Percentiles rank a stretch among this genome's conserved stretches.
These are phyloP conservation scores for Latheticus oryzae DNA, from an alignment of 2,888 invertebrate genomes.

Conservation along the genomic window DNA sequence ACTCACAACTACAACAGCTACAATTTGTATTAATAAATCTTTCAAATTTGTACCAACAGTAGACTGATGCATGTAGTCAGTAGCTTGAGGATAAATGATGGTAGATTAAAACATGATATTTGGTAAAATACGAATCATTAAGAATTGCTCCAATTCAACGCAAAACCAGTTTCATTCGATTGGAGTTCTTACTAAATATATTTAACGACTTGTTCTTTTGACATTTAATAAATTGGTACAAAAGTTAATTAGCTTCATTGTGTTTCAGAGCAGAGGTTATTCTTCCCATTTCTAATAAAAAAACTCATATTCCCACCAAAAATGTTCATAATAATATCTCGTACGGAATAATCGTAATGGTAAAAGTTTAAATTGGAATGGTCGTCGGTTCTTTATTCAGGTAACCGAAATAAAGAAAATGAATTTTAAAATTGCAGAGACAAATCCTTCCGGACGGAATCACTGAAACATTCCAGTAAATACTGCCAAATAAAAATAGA, in stretches of 20 bases:
- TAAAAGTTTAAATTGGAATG: constrained; percentile 9
- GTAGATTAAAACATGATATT: constrained; percentile 6
- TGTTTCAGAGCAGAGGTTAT: constrained; percentile 4
- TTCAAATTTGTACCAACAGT: too few species aligned
- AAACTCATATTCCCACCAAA: too few species aligned
- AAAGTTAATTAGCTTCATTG: constrained; percentile 14
- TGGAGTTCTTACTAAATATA: constrained; percentile 17
- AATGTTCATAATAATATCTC: too few species aligned
- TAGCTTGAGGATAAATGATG: constrained; percentile 7
- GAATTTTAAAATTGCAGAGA: constrained; percentile 9
- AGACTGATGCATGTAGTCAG: too few species aligned
- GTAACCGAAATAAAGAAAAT: background rate
- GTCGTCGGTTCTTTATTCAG: background rate
- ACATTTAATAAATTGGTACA: constrained; percentile 24
- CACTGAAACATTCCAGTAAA: constrained; percentile 19
- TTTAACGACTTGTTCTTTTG: constrained; percentile 22
- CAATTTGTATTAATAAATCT: too few species aligned
- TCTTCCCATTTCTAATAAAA: too few species aligned
- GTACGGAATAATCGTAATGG: too few species aligned
- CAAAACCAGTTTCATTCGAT: constrained; percentile 13
- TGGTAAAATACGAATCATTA: constrained; percentile 10
- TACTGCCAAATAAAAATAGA: constrained; percentile 22
- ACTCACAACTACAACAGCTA: constrained; percentile 9
- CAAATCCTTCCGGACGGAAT: constrained; percentile 14
- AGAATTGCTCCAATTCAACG: constrained; percentile 18